phyloP scores from a whole-genome alignment of 2,888 invertebrate genomes.

The Caenorhabditis drosophilae region DNA sequence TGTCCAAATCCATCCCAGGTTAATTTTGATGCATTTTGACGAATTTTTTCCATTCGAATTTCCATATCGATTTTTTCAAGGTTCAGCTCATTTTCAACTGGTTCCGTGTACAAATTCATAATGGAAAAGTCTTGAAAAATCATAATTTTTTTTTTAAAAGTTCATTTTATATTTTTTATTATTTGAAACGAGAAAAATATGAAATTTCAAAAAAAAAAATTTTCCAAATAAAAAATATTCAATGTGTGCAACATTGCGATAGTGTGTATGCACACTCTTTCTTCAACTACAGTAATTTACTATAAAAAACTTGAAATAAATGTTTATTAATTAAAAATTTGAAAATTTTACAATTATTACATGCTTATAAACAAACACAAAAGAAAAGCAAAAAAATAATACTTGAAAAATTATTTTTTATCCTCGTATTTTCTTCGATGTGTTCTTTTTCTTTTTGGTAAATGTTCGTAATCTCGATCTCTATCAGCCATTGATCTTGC shows the following conservation, averaged over 20 bases:
- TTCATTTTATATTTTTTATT: no score
- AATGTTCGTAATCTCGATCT: conserved; percentile 17
- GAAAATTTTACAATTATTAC: no score
- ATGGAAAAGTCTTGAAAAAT: neutral
- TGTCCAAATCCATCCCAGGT: conserved; percentile 39
- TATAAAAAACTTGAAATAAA: no score
- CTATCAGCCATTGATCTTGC: conserved; percentile 20
- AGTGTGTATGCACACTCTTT: no score
- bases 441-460: conserved; percentile 2
- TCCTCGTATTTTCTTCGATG: conserved; percentile 7
- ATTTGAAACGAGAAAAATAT: no score
- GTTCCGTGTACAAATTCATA: conserved; percentile 29
- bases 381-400: neutral
- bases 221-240: no score
- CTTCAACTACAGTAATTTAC: no score
- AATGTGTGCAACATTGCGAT: no score
- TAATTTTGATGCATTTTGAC: conserved; percentile 31
- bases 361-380: no score
- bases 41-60: conserved; percentile 42
- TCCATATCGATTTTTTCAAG: conserved; percentile 43
- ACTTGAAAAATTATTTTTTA: conserved; percentile 7
- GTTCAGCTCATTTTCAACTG: conserved; percentile 34
- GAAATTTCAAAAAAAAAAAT: no score
- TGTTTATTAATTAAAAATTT: no score
- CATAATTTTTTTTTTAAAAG: no score